phyloP scores from a whole-genome alignment of 2,888 invertebrate genomes.

The Apamea sordens region DNA sequence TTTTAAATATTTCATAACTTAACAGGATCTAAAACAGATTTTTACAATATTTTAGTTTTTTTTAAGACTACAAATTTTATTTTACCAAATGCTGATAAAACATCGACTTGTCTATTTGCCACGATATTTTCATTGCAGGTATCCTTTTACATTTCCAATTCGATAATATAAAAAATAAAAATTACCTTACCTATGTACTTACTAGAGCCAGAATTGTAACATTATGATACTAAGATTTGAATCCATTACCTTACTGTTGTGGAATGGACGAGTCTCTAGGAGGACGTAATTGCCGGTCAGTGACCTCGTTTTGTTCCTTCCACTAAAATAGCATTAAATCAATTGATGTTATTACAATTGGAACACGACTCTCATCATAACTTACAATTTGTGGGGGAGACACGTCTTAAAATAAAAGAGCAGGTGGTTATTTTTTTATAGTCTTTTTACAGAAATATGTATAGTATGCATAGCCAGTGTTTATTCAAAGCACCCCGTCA shows the following conservation, averaged over 20 bases:
- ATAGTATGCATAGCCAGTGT: constrained; percentile 4
- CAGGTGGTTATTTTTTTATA: constrained; percentile 62
- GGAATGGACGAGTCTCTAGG: constrained; percentile 80
- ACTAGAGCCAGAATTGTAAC: constrained; percentile 41
- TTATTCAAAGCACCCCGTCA: constrained; percentile 5
- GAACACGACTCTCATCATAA: constrained; percentile 84
- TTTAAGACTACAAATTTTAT: not conserved
- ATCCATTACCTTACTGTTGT: constrained; percentile 71
- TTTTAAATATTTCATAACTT: constrained; percentile 67
- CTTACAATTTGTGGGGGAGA: constrained; percentile 79
- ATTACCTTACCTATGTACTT: not conserved
- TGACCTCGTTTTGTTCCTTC: constrained; percentile 88
- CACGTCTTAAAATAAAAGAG: constrained; percentile 62
- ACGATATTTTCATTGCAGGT: not conserved
- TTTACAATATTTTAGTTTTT: constrained; percentile 11
- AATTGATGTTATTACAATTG: constrained; percentile 90
- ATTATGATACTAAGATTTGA: constrained; percentile 58
- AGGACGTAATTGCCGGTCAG: constrained; percentile 89
- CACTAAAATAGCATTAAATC: constrained; percentile 90
- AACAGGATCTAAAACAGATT: constrained; percentile 32
- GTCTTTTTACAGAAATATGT: constrained; percentile 13
- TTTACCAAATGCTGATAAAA: not conserved
- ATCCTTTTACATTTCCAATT: constrained; percentile 4
- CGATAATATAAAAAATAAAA: not conserved
- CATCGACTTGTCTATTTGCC: not conserved